Conservation (phyloP, 23 tunicate species). For the Styela clava region DNA sequence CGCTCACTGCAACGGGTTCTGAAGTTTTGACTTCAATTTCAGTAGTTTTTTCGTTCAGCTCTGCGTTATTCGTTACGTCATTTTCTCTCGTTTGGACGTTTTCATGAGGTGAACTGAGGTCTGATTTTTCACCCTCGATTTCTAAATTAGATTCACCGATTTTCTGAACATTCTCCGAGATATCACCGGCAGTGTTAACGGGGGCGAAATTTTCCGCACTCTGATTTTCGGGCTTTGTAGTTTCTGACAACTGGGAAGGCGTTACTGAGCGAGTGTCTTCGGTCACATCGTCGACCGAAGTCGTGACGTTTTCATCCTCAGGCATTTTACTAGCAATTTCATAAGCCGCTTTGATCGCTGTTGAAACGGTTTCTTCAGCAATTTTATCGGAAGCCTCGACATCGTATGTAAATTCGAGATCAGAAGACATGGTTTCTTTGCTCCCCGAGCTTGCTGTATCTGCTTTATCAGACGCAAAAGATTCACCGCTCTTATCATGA, state of each 20-base stretch:
- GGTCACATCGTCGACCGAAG: neutral
- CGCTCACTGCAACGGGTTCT: neutral
- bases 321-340: conserved; percentile 4
- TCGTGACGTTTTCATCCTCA: neutral
- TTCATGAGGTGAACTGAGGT: neutral
- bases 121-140: neutral
- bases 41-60: neutral
- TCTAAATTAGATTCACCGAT: neutral
- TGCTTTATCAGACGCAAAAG: conserved; percentile 7
- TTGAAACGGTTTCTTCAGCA: conserved; percentile 20
- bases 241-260: neutral
- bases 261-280: neutral
- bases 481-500: neutral
- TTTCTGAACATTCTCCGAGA: neutral
- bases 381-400: neutral
- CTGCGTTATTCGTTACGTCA: neutral
- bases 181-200: neutral
- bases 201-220: neutral
- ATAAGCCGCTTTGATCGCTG: conserved; percentile 20
- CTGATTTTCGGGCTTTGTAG: neutral
- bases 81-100: neutral
- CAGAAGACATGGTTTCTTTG: neutral
- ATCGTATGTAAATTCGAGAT: neutral
- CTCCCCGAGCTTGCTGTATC: neutral
- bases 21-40: neutral